phyloP scores from a whole-genome alignment of 2,797 vertebrate genomes.

The Aldrovandia affinis region DNA sequence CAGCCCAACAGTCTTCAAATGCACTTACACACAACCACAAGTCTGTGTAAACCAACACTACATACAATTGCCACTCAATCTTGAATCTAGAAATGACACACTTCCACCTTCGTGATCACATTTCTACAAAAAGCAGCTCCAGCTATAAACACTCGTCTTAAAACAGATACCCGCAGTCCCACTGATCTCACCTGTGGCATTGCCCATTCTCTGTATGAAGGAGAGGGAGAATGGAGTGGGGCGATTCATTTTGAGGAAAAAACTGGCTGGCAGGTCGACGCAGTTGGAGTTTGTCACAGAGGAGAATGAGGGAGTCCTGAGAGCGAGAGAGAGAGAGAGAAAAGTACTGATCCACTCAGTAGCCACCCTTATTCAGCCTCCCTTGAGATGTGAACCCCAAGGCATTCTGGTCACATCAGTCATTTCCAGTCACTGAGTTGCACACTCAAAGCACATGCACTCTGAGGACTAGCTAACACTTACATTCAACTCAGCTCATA shows the following conservation, averaged over 20 bases:
- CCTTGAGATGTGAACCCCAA: background rate
- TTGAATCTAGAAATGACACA: no score
- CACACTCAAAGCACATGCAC: background rate
- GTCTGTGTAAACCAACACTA: background rate
- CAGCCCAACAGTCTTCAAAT: background rate
- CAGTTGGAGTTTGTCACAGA: conserved; percentile 94
- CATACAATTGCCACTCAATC: background rate
- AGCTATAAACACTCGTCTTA: background rate
- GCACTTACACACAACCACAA: background rate
- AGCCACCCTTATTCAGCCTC: background rate
- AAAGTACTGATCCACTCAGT: no score
- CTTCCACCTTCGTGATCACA: background rate
- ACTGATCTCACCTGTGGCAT: conserved; percentile 79
- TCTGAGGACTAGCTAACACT: background rate
- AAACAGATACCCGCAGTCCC: background rate
- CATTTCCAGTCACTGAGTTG: no score
- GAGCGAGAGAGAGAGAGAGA: background rate
- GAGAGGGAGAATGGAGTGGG: conserved; percentile 93
- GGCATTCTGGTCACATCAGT: no score
- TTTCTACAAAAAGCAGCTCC: background rate
- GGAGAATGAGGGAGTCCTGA: conserved; percentile 93
- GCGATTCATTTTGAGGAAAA: conserved; percentile 92
- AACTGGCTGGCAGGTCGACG: conserved; percentile 96
- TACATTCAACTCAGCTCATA: background rate
- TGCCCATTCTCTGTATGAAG: conserved; percentile 91